A percentile compares a stretch with the other conserved stretches of the same genome.
These are phyloP conservation scores for Halesus radiatus DNA, from an alignment of 1,140 invertebrate species.

Conservation along the genomic window DNA sequence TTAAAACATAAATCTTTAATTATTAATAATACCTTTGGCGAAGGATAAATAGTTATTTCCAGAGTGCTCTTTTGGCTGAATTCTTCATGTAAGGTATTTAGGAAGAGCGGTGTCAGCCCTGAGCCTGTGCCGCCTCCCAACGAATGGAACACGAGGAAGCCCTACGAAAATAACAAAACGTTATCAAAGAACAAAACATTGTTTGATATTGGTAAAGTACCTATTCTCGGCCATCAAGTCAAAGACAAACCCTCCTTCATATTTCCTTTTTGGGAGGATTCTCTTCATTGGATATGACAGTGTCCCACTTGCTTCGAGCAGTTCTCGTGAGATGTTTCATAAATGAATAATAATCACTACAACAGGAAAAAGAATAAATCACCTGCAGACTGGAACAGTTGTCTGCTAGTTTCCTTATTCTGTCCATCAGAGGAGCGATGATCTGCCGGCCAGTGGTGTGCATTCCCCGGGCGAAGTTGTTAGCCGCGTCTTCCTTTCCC, in stretches of 20 bases:
- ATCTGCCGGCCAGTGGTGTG: slow-evolving; percentile 87
- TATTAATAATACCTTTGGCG: slow-evolving; percentile 68
- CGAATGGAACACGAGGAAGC: slow-evolving; percentile 91
- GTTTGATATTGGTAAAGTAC: too few species aligned
- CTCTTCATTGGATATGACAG: too few species aligned
- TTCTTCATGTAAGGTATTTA: slow-evolving; percentile 90
- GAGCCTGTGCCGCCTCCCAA: slow-evolving; percentile 92
- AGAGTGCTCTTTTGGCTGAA: slow-evolving; percentile 92
- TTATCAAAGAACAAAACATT: not conserved
- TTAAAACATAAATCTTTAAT: too few species aligned
- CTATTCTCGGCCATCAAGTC: too few species aligned
- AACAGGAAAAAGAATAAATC: not conserved
- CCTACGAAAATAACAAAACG: slow-evolving; percentile 72
- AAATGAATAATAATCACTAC: too few species aligned
- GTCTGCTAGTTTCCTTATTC: slow-evolving; percentile 81
- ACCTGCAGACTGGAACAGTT: slow-evolving; percentile 86
- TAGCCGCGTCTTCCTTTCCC: slow-evolving; percentile 87
- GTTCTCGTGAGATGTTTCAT: too few species aligned
- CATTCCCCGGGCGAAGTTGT: slow-evolving; percentile 86
- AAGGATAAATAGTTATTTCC: slow-evolving; percentile 92
- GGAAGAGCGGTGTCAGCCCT: slow-evolving; percentile 88
- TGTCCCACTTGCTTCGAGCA: too few species aligned
- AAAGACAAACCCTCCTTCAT: too few species aligned
- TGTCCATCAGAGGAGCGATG: slow-evolving; percentile 79
- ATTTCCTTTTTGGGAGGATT: too few species aligned